Evolutionary conservation across 2,888 invertebrate species (phyloP), one percentile per base, ranked within the genome.

Genomic region (Lasius fuliginosus): DNA sequence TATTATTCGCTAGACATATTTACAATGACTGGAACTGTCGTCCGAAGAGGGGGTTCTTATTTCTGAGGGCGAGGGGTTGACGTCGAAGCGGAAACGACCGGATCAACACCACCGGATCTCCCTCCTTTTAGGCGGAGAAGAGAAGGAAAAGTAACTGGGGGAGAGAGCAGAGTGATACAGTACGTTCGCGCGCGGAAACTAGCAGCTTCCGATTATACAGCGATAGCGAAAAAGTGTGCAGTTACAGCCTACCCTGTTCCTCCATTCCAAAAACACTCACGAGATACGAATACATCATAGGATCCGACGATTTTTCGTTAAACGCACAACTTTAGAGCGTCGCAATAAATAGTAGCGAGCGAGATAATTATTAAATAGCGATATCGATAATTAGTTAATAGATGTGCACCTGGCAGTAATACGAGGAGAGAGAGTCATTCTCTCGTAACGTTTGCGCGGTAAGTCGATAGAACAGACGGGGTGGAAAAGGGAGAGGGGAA

Each of bases 181-280:
- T 73, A 67, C 60, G 69, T 30, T 79, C 53, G 58, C 53, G 23
- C 77, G 75, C 33, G 83, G 68, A 87, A 74, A 86, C 42, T 69
- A 68, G 75, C 71, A 36, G 69, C 82, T 85, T 79, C 81, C 74
- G n/a, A 82, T 86, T 85, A 64, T 90, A 89, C 90, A 90, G 89
- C 88, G 89, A 90, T 86, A 88, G 90, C 90, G 85, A 87, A 85
- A 88, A 89, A 83, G 89, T 93, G 92, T 93, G 93, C 93, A 93
- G 93, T 93, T 89, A 93, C 93, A 93, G 91, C 91, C 94, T 94
- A 94, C 94, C 94, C 94, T 94, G 94, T 94, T 94, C 93, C 92
- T 94, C 94, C 94, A 94, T 90, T 92, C 89, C 90, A 91, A 92
- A 92, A 92, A 94, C 92, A 90, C 91, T 90, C 85, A 92, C 85